phyloP scores from a whole-genome alignment of 2,113 vertebrate genomes.

The Protobothrops flavoviridis region DNA sequence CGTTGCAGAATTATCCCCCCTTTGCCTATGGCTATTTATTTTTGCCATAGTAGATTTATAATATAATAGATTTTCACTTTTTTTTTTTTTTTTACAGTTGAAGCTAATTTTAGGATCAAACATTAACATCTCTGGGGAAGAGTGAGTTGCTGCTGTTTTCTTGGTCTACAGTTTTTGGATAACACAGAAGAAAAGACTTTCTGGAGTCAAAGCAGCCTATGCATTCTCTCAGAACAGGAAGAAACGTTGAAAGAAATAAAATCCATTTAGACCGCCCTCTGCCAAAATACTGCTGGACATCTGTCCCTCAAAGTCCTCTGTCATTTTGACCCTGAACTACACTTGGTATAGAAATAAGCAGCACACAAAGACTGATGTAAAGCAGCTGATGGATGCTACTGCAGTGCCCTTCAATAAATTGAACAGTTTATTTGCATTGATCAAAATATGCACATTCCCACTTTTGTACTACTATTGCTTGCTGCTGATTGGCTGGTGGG shows the following conservation, averaged over 20 bases:
- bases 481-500: neutral
- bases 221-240: constrained; percentile 3
- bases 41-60: neutral
- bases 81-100: constrained; percentile 58
- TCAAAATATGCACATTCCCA: neutral
- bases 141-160: neutral
- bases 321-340: constrained; percentile 3
- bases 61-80: neutral
- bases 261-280: neutral
- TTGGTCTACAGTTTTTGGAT: constrained; percentile 30
- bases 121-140: constrained; percentile 33
- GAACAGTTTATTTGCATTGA: neutral
- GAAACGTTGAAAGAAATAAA: constrained; percentile 18
- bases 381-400: neutral
- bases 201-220: constrained; percentile 5
- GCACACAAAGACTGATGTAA: no score
- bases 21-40: neutral
- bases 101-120: constrained; percentile 71
- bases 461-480: neutral
- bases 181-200: constrained; percentile 28
- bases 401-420: neutral
- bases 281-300: constrained; percentile 6
- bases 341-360: neutral
- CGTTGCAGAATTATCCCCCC: neutral
- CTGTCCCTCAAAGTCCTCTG: constrained; percentile 6